These are phyloP conservation scores for Ceyx margarethae DNA, from an alignment of 2,113 vertebrate genomes.

Conservation along the genomic window DNA sequence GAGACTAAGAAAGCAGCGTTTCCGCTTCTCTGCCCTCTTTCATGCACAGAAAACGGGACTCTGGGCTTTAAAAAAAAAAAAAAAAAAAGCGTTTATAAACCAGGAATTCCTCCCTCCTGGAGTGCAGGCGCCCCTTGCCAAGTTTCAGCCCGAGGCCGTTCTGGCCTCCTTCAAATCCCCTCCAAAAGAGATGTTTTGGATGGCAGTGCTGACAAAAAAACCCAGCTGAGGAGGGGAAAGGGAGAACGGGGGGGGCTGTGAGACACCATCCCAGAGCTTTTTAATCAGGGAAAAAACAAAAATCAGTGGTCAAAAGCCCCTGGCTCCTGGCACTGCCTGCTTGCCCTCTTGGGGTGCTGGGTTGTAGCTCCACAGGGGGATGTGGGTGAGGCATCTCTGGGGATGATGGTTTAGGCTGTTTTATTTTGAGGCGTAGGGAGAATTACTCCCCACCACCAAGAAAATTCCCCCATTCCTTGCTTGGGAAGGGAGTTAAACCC, in stretches of 20 bases:
- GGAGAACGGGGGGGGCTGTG: neutral
- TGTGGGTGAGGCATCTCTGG: neutral
- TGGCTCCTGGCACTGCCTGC: neutral
- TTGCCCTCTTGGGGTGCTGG: neutral
- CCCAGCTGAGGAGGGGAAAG: neutral
- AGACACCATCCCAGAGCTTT: neutral
- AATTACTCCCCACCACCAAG: neutral
- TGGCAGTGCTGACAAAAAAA: neutral
- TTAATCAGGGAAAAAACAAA: neutral
- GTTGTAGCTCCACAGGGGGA: neutral
- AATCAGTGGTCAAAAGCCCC: fast-evolving
- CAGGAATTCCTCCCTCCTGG: neutral
- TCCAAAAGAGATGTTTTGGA: neutral
- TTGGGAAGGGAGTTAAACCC: too few species aligned
- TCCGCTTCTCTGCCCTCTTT: slow-evolving; percentile 26
- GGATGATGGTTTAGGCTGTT: neutral
- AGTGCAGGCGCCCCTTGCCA: neutral
- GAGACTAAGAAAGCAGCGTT: neutral
- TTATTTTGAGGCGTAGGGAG: neutral
- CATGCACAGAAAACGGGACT: neutral
- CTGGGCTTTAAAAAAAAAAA: neutral
- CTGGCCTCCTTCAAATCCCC: neutral
- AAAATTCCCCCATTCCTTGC: neutral
- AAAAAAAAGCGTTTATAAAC: neutral
- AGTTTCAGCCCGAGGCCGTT: neutral